phyloP scores from a whole-genome alignment of 2,888 invertebrate species.

The Odontomyia ornata region DNA sequence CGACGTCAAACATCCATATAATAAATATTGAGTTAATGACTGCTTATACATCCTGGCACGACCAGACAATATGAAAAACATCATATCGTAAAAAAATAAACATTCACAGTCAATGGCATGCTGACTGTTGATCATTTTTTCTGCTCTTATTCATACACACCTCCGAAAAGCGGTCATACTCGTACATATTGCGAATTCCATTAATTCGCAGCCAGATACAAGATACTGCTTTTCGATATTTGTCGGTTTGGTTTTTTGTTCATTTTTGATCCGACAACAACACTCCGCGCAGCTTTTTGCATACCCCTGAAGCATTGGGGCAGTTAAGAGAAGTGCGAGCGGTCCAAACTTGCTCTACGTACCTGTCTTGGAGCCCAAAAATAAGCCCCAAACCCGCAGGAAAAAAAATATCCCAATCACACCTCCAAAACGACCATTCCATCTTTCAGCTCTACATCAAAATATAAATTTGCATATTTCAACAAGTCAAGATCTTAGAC shows the following conservation, averaged over 20 bases:
- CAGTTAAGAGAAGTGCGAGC: background rate
- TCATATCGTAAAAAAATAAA: background rate
- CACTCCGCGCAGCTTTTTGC: background rate
- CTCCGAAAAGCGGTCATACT: constrained; percentile 4
- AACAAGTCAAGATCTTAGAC: constrained; percentile 49
- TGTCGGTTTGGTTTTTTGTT: background rate
- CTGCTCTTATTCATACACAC: background rate
- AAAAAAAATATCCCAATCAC: too few relatives aligned
- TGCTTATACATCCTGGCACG: background rate
- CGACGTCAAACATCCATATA: background rate
- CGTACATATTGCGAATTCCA: background rate
- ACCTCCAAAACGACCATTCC: background rate
- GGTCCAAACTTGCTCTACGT: background rate
- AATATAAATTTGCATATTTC: constrained; percentile 50
- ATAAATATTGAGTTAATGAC: constrained; percentile 17
- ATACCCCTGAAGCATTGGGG: background rate
- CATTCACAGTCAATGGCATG: constrained; percentile 10
- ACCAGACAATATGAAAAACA: background rate
- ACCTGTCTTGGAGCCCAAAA: constrained; percentile 16
- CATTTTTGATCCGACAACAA: background rate
- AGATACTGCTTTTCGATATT: constrained; percentile 5
- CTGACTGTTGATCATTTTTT: background rate
- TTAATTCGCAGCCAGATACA: background rate
- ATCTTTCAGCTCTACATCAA: constrained; percentile 32
- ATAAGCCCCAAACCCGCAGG: constrained; percentile 18